phyloP scores from a whole-genome alignment of 2,113 vertebrate species.

The Oriolus oriolus region DNA sequence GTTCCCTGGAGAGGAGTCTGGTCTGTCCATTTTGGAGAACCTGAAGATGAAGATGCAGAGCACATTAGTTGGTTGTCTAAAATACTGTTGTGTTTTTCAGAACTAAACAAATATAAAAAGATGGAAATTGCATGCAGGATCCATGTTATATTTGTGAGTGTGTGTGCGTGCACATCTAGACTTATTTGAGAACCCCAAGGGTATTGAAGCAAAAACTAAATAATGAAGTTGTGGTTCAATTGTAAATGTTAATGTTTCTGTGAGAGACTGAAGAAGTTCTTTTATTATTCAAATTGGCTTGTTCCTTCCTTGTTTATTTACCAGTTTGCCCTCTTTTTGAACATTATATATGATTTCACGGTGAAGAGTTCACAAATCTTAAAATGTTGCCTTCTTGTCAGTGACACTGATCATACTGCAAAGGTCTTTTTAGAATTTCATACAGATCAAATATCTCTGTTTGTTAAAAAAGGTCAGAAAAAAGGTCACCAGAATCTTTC shows the following conservation, averaged over 20 bases:
- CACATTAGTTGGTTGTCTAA: not conserved
- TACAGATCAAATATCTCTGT: constrained; percentile 30
- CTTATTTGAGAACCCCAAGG: not conserved
- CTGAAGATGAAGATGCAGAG: not conserved
- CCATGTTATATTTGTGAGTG: not conserved
- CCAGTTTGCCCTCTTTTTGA: constrained; percentile 18
- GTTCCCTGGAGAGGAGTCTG: not conserved
- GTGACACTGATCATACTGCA: constrained; percentile 10
- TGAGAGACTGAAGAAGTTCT: not conserved
- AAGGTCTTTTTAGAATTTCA: constrained; percentile 42
- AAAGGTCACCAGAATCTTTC: constrained; percentile 30
- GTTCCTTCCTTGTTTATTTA: not conserved
- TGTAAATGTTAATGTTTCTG: constrained; percentile 12
- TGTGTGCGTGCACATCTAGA: not conserved
- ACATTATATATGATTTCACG: not conserved
- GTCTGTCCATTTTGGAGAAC: not conserved
- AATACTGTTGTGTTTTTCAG: not conserved
- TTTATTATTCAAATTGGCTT: not conserved
- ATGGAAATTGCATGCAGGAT: not conserved
- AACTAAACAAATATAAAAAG: not conserved
- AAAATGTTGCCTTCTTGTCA: constrained; percentile 11
- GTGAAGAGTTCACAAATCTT: constrained; percentile 42
- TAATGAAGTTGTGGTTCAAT: constrained; percentile 6
- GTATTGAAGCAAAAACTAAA: not conserved
- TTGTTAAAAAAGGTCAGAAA: constrained; percentile 35